Conservation (phyloP, 2,797 vertebrate species). For the Pantherophis vulpinus region DNA sequence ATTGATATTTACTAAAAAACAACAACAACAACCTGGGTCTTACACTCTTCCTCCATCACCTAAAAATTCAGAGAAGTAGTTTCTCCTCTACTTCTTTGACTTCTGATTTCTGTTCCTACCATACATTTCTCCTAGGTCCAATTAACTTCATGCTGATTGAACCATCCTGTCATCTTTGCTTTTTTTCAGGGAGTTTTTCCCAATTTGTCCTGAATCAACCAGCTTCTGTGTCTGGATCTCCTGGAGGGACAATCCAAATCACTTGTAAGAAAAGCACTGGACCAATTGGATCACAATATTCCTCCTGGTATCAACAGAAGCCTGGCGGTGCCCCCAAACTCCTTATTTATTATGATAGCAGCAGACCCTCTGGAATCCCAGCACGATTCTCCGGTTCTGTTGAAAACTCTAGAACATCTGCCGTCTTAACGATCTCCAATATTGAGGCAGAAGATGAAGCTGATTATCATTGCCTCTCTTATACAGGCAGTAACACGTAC, state of each 20-base stretch:
- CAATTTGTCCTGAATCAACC: background rate
- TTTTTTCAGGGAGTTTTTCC: background rate
- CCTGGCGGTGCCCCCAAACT: fast-evolving
- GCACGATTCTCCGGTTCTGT: slow-evolving; percentile 1
- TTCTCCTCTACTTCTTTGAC: background rate
- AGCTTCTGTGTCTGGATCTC: background rate
- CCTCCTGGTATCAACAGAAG: background rate
- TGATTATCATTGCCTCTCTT: background rate
- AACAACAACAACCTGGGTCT: background rate
- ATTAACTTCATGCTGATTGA: background rate
- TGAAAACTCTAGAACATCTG: background rate
- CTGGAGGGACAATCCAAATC: background rate
- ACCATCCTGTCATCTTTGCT: background rate
- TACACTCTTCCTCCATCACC: background rate
- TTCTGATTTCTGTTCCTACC: background rate
- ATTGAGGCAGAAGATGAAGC: background rate
- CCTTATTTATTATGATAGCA: fast-evolving
- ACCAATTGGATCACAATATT: fast-evolving
- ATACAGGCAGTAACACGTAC: fast-evolving
- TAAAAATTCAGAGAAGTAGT: background rate
- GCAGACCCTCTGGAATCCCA: background rate
- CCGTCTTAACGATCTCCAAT: background rate
- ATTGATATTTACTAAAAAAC: background rate
- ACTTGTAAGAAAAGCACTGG: background rate
- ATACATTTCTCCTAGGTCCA: background rate